Evolutionary conservation across 2,888 invertebrate genomes (phyloP).

Genomic region (Ophioninae sp.): DNA sequence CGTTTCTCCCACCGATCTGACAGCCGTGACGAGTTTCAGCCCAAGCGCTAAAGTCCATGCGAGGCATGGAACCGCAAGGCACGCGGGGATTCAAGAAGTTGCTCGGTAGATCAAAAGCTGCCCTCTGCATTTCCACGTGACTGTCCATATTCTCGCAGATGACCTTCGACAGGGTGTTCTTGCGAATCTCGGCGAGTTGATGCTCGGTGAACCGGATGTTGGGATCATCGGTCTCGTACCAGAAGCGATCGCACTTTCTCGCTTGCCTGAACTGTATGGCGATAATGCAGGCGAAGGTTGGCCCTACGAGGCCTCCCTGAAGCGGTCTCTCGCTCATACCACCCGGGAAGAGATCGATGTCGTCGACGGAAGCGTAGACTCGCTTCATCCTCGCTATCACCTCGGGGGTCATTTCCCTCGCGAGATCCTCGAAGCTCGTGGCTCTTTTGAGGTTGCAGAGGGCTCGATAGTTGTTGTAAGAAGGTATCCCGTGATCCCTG

Average conservation of each 20-base stretch:
- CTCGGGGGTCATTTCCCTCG: conserved; percentile 92
- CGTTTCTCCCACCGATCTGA: conserved; percentile 89
- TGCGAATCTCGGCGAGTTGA: conserved; percentile 94
- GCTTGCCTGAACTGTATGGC: conserved; percentile 95
- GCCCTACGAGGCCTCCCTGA: conserved; percentile 95
- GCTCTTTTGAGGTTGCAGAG: conserved; percentile 95
- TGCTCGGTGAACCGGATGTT: conserved; percentile 91
- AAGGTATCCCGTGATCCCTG: conserved; percentile 93
- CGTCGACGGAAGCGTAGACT: conserved; percentile 94
- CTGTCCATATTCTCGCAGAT: conserved; percentile 95
- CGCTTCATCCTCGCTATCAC: conserved; percentile 90
- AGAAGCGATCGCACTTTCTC: conserved; percentile 96
- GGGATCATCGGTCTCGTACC: conserved; percentile 95
- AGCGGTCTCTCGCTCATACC: conserved; percentile 94
- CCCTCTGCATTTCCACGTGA: conserved; percentile 92
- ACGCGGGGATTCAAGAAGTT: conserved; percentile 95
- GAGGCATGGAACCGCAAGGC: conserved; percentile 90
- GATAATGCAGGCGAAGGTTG: conserved; percentile 96
- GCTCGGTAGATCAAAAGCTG: conserved; percentile 94
- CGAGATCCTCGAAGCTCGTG: conserved; percentile 91
- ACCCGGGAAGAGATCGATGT: conserved; percentile 97
- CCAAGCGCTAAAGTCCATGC: conserved; percentile 92
- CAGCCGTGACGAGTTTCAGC: conserved; percentile 91
- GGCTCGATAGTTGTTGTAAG: conserved; percentile 95
- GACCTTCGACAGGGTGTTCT: conserved; percentile 91